Evolutionary conservation across 1,140 invertebrate species (phyloP), one percentile per base, ranked within the genome.

Genomic region (Dolichoris vasculosae): DNA sequence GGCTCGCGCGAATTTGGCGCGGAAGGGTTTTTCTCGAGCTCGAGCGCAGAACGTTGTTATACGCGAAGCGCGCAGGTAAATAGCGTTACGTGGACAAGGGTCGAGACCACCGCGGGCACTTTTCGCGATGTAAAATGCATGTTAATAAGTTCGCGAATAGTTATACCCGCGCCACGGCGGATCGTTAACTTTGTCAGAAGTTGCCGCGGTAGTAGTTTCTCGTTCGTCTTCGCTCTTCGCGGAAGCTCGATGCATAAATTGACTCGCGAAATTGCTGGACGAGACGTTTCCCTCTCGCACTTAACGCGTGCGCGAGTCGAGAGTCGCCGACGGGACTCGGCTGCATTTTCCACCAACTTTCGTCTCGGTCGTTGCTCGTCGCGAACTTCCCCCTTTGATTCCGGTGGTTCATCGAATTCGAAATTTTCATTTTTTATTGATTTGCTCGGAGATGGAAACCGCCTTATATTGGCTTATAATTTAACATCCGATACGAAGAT

Each of bases 141-240:
- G 83, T 75, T 84, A 84, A 84, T 84, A 46, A 77, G 32, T 84
- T 78, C 20, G 75, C 23, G n/a, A 82, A 75, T 75, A 82, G 81
- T 59, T 82, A 38, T 63, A 69, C 8, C 15, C 0, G 48, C 32
- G 9, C 11, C n/a, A 20, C 13, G 35, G 35, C 63, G 59, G 35
- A 38, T 23, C 40, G 32, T 83, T 83, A 83, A 83, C 77, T 35
- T 73, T 40, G 73, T 83, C 77, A 83, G 38, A 77, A 32, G 48
- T 75, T 75, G 78, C 75, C 51, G 77, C 75, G 30, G 46, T 48
- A 40, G 35, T 35, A 67, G 15, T 48, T 75, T 30, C 67, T 59
- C 69, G 81, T 59, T 83, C 71, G 81, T 63, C 40, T 48, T 32
- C 32, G 32, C 51, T 26, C 26, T 26, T 59, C 55, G 55, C 55